phyloP scores from a whole-genome alignment of 1,140 invertebrate genomes.

The Drosophila tropicalis region DNA sequence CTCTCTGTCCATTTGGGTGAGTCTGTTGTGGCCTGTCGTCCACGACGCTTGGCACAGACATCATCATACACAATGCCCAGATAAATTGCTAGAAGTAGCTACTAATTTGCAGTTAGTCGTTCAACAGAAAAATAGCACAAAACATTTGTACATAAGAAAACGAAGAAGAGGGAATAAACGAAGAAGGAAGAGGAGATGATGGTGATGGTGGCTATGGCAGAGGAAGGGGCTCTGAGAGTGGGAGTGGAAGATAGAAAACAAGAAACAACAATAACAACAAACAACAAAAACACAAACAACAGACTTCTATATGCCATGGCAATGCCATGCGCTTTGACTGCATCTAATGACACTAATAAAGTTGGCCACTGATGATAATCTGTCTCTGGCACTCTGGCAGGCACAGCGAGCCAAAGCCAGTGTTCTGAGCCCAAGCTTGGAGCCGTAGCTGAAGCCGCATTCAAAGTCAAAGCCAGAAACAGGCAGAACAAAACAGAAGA shows the following conservation, averaged over 20 bases:
- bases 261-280: slow-evolving; percentile 30
- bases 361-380: slow-evolving; percentile 78
- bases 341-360: slow-evolving; percentile 79
- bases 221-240: neutral
- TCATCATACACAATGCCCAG: slow-evolving; percentile 54
- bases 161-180: slow-evolving; percentile 17
- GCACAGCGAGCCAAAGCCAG: neutral
- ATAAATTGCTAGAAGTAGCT: slow-evolving; percentile 78
- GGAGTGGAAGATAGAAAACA: slow-evolving; percentile 4
- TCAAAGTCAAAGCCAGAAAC: neutral
- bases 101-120: slow-evolving; percentile 77
- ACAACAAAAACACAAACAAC: slow-evolving; percentile 38
- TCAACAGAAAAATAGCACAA: slow-evolving; percentile 33
- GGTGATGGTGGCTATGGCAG: neutral
- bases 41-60: slow-evolving; percentile 1
- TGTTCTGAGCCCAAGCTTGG: neutral
- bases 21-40: slow-evolving; percentile 2
- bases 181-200: slow-evolving; percentile 2
- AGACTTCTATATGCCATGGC: slow-evolving; percentile 39
- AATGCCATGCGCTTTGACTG: slow-evolving; percentile 75
- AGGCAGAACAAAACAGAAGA: neutral
- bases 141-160: slow-evolving; percentile 32
- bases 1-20: no score
- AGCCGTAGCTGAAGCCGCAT: neutral
- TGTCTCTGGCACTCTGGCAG: slow-evolving; percentile 64